Conservation (phyloP, 1,140 invertebrate species). For the Lethrus apterus region DNA sequence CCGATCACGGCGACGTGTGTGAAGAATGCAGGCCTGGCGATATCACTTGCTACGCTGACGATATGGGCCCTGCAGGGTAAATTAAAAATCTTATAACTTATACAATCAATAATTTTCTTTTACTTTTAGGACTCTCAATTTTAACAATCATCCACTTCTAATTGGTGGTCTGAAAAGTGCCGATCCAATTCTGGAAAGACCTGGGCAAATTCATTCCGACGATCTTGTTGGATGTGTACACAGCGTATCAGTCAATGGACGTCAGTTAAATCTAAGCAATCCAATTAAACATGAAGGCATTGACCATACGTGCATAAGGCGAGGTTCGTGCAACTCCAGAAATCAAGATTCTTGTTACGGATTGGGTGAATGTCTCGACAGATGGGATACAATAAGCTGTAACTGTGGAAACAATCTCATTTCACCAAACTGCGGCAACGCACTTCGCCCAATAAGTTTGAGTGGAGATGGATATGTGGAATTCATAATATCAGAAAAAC, state of each 20-base stretch:
- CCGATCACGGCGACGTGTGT: constrained; percentile 78
- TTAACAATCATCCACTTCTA: constrained; percentile 78
- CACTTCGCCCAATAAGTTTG: constrained; percentile 72
- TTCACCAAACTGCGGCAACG: constrained; percentile 70
- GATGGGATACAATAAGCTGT: constrained; percentile 69
- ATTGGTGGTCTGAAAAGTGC: constrained; percentile 79
- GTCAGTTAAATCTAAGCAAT: constrained; percentile 67
- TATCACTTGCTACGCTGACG: constrained; percentile 70
- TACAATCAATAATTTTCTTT: constrained; percentile 14
- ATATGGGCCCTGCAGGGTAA: constrained; percentile 77
- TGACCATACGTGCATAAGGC: constrained; percentile 65
- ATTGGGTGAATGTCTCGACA: constrained; percentile 68
- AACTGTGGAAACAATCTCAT: constrained; percentile 60
- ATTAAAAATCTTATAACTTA: constrained; percentile 20
- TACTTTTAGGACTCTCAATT: constrained; percentile 67
- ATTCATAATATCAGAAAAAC: constrained; percentile 75
- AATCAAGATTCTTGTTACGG: constrained; percentile 52
- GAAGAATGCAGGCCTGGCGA: constrained; percentile 78
- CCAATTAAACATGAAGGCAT: constrained; percentile 66
- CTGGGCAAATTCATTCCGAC: constrained; percentile 82
- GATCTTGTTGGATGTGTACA: constrained; percentile 91
- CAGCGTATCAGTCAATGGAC: constrained; percentile 80
- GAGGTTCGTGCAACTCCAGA: constrained; percentile 48
- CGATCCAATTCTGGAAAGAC: constrained; percentile 75
- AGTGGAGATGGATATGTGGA: constrained; percentile 69